Conservation (phyloP, 1,140 invertebrate genomes). For the Penaeus japonicus region DNA sequence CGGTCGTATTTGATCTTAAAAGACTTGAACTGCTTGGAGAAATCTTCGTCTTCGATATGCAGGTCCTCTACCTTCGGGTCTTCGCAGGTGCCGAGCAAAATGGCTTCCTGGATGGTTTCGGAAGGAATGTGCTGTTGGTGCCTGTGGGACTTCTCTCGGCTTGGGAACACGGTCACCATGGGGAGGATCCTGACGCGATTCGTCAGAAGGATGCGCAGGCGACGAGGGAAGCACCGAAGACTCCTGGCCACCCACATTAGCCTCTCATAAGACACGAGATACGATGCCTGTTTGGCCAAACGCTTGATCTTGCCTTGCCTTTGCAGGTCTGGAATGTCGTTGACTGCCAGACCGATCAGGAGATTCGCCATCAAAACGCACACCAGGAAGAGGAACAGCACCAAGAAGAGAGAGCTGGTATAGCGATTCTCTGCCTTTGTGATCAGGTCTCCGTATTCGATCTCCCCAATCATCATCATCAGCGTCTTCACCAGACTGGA, state of each 20-base stretch:
- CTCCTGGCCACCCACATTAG: background rate
- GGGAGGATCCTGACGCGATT: no score
- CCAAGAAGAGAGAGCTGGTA: background rate
- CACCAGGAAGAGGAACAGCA: conserved; percentile 26
- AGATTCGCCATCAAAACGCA: conserved; percentile 40
- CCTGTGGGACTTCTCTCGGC: no score
- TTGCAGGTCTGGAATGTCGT: conserved; percentile 19
- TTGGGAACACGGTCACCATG: no score
- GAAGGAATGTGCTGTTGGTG: no score
- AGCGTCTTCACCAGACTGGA: conserved; percentile 23
- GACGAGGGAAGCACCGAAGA: background rate
- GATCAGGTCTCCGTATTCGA: conserved; percentile 26
- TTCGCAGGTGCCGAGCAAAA: no score
- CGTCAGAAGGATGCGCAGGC: background rate
- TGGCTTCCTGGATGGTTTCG: no score
- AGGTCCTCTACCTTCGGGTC: no score
- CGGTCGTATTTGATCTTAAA: no score
- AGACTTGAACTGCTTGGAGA: no score
- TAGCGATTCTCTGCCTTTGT: background rate
- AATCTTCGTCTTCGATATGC: no score
- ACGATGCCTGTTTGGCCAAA: conserved; percentile 19
- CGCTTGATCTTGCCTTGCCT: conserved; percentile 17
- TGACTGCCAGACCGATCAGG: conserved; percentile 30
- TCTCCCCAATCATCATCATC: conserved; percentile 42
- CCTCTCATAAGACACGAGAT: conserved; percentile 14